Percentiles rank a stretch among this genome's conserved stretches.
Evolutionary conservation across 2,113 vertebrate genomes (phyloP).

Genomic region (Mohoua ochrocephala): DNA sequence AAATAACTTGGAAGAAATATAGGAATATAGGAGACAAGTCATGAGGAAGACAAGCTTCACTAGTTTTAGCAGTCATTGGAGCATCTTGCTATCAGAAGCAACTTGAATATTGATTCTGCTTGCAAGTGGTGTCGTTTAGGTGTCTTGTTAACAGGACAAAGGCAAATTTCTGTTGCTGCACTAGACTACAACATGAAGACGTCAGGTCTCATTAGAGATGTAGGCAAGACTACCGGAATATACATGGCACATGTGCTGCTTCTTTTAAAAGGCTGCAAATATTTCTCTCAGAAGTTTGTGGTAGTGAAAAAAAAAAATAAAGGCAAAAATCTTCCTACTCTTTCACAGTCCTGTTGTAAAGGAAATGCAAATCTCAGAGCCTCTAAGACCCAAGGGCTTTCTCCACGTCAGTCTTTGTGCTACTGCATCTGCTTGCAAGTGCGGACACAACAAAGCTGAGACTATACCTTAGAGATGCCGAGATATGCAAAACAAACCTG

Average conservation of each 20-base stretch:
- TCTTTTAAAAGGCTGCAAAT: neutral
- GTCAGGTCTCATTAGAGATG: neutral
- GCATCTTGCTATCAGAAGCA: neutral
- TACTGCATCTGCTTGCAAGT: neutral
- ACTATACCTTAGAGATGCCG: neutral
- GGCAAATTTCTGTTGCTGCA: neutral
- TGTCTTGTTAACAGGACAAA: neutral
- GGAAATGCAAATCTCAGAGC: neutral
- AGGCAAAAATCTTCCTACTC: neutral
- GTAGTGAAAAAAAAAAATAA: neutral
- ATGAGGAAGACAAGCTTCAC: neutral
- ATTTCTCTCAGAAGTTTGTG: neutral
- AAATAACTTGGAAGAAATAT: neutral
- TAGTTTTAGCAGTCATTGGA: neutral
- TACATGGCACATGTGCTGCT: neutral
- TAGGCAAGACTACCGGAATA: neutral
- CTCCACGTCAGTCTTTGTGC: neutral
- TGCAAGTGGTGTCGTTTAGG: neutral
- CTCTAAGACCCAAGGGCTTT: neutral
- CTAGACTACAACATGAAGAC: neutral
- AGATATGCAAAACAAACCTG: accelerated
- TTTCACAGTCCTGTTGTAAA: neutral
- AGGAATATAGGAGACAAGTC: neutral
- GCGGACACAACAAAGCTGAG: neutral
- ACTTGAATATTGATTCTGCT: neutral